Percentiles rank a stretch among this genome's conserved stretches.
phyloP scores from a whole-genome alignment of 2,113 vertebrate species.

The Catharus bicknelli region DNA sequence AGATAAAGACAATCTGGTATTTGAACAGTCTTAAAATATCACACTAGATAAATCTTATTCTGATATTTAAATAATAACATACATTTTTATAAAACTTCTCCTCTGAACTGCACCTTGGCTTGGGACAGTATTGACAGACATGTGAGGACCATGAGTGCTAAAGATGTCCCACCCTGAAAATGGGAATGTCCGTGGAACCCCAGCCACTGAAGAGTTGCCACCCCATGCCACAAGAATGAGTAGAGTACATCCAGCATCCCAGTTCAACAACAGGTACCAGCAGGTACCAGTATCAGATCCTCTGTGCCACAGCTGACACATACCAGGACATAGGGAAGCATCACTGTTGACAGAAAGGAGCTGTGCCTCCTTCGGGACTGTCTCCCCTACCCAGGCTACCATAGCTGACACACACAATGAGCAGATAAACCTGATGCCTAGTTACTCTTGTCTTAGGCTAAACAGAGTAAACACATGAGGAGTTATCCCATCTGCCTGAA shows the following conservation, averaged over 20 bases:
- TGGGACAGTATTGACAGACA: not conserved
- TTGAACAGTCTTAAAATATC: not conserved
- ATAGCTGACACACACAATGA: not conserved
- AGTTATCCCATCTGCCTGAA: not conserved
- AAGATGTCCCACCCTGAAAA: not conserved
- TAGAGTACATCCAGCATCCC: not conserved
- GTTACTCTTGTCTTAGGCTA: not conserved
- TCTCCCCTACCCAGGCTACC: not conserved
- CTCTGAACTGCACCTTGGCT: not conserved
- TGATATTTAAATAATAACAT: not conserved
- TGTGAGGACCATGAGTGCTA: rapidly evolving
- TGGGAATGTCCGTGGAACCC: rapidly evolving
- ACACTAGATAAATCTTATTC: not conserved
- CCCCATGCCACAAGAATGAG: rapidly evolving
- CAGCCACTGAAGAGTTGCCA: not conserved
- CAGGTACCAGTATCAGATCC: not conserved
- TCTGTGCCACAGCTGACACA: not conserved
- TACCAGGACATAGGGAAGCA: not conserved
- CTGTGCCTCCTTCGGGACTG: rapidly evolving
- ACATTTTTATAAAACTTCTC: not conserved
- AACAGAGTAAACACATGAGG: not conserved
- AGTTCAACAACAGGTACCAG: not conserved
- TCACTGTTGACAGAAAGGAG: not conserved
- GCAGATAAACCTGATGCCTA: not conserved
- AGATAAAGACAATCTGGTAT: not conserved